These are phyloP conservation scores for Crocidura indochinensis DNA, from an alignment of 2,797 vertebrate species.

Conservation along the genomic window DNA sequence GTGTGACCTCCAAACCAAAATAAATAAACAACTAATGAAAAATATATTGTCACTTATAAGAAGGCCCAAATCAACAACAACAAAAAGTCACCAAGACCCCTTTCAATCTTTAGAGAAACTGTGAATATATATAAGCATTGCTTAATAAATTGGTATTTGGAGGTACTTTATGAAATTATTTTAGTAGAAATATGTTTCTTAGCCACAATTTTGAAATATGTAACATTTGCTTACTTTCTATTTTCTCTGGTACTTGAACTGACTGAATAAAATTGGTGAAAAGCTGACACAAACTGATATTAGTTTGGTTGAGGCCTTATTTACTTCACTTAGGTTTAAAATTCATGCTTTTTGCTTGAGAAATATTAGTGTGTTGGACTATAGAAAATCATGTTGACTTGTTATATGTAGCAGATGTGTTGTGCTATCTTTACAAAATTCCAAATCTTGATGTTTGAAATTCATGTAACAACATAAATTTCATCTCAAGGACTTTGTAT, in stretches of 20 bases:
- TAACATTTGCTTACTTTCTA: not conserved
- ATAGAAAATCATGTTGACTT: not conserved
- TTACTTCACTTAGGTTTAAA: constrained; percentile 8
- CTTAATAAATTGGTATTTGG: not conserved
- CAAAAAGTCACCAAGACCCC: not conserved
- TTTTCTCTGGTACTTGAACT: constrained; percentile 18
- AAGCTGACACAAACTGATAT: constrained; percentile 19
- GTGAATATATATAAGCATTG: constrained; percentile 6
- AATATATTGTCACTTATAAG: not conserved
- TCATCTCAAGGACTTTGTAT: constrained; percentile 15
- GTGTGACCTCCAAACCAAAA: too few relatives aligned
- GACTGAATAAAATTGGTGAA: constrained; percentile 53
- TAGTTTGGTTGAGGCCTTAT: not conserved
- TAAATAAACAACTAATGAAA: too few relatives aligned
- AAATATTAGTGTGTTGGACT: constrained; percentile 38
- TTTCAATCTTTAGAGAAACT: constrained; percentile 27
- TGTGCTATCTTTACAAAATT: constrained; percentile 48
- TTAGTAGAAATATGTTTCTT: not conserved
- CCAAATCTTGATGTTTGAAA: constrained; percentile 37
- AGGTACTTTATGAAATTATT: constrained; percentile 6
- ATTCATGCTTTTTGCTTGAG: not conserved
- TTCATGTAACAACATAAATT: not conserved
- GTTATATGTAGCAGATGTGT: not conserved
- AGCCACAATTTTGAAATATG: constrained; percentile 1
- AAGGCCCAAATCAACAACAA: not conserved